A percentile compares a stretch with the other conserved stretches of the same genome.
These are phyloP conservation scores for Schizotus pectinicornis DNA, from an alignment of 2,888 invertebrate species.

Conservation along the genomic window DNA sequence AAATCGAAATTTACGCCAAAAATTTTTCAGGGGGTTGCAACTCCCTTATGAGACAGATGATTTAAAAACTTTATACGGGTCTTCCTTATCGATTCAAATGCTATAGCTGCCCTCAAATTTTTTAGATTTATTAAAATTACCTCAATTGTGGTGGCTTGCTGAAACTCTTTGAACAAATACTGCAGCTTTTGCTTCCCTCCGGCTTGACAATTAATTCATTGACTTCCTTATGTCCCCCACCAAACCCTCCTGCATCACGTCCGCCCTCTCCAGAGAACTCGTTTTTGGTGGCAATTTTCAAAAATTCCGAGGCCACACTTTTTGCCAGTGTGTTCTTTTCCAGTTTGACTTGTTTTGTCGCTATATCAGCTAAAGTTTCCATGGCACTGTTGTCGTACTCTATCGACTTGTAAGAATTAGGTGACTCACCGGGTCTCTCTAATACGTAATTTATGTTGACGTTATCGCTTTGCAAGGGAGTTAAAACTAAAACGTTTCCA, in stretches of 20 bases:
- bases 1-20: too few relatives aligned
- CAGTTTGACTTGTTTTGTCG: constrained; percentile 57
- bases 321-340: constrained; percentile 63
- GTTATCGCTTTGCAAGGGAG: constrained; percentile 12
- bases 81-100: too few relatives aligned
- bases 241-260: constrained; percentile 39
- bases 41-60: too few relatives aligned
- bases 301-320: constrained; percentile 70
- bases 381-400: constrained; percentile 58
- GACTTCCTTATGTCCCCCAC: constrained; percentile 47
- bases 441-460: constrained; percentile 25
- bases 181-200: constrained; percentile 58
- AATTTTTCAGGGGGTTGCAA: too few relatives aligned
- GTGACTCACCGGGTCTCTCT: constrained; percentile 18
- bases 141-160: constrained; percentile 88
- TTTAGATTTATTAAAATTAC: too few relatives aligned
- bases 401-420: constrained; percentile 24
- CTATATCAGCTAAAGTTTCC: constrained; percentile 58
- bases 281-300: constrained; percentile 65
- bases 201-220: constrained; percentile 57
- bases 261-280: constrained; percentile 42
- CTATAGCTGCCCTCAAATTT: too few relatives aligned
- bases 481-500: constrained; percentile 18
- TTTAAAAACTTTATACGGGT: too few relatives aligned
- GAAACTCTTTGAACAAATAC: constrained; percentile 89